phyloP scores from a whole-genome alignment of 92 coral and sea anemone genomes.

The Meandrina meandrites region DNA sequence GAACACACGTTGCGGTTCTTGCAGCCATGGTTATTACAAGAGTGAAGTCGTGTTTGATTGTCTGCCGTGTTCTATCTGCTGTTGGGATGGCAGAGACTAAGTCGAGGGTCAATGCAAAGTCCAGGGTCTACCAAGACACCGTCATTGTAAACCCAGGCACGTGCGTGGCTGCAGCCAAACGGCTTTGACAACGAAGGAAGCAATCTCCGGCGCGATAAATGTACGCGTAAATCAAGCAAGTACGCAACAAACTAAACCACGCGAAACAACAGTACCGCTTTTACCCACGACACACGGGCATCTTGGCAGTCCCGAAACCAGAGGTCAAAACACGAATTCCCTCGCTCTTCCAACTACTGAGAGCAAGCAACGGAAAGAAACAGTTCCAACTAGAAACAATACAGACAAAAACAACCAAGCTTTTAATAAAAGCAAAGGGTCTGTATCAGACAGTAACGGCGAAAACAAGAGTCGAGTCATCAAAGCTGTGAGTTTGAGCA shows the following conservation, averaged over 20 bases:
- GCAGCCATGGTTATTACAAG: conserved; percentile 15
- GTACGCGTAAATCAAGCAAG: neutral
- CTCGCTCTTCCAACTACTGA: neutral
- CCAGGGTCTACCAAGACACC: conserved; percentile 27
- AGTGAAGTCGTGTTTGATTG: conserved; percentile 1
- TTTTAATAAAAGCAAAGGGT: neutral
- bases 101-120: conserved; percentile 8
- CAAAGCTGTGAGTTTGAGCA: neutral
- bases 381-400: neutral
- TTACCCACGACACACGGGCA: neutral
- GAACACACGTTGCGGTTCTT: conserved; percentile 18
- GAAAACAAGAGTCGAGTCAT: neutral
- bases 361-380: neutral
- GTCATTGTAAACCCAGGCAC: conserved; percentile 21
- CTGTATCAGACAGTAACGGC: neutral
- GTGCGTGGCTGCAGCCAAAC: neutral
- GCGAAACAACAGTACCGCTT: neutral
- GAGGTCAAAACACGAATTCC: neutral
- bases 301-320: neutral
- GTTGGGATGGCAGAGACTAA: conserved; percentile 25
- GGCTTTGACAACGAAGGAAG: neutral
- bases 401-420: neutral
- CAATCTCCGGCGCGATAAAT: too few relatives aligned
- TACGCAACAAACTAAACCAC: neutral
- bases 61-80: conserved; percentile 27